Percentiles rank a stretch among this genome's conserved stretches.
These are phyloP conservation scores for Drosophila hamatofila DNA, from an alignment of 2,888 invertebrate species.

Conservation along the genomic window DNA sequence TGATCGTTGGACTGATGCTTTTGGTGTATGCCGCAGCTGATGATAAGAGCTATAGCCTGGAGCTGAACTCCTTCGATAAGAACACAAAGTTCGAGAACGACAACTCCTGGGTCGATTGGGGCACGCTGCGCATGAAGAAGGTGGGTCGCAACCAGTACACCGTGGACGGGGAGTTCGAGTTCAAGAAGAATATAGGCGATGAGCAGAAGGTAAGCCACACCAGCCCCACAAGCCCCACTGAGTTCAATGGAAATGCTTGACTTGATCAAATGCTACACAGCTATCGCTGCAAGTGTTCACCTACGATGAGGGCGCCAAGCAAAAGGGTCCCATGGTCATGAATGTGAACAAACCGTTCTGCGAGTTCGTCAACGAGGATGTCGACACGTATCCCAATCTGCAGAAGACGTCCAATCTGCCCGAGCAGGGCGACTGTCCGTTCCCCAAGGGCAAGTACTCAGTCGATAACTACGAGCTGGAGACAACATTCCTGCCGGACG, in stretches of 20 bases:
- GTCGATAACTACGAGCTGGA: conserved; percentile 70
- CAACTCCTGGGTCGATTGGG: conserved; percentile 74
- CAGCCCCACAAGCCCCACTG: not conserved
- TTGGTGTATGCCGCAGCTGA: conserved; percentile 24
- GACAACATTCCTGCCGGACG: conserved; percentile 66
- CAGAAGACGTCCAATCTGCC: conserved; percentile 69
- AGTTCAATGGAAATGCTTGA: not conserved
- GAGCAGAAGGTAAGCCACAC: conserved; percentile 61
- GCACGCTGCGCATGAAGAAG: conserved; percentile 72
- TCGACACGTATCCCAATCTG: conserved; percentile 68
- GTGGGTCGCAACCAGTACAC: conserved; percentile 68
- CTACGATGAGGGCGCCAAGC: conserved; percentile 52
- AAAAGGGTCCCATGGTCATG: conserved; percentile 61
- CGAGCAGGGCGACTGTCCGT: conserved; percentile 65
- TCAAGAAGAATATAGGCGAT: conserved; percentile 71
- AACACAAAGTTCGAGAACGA: conserved; percentile 57
- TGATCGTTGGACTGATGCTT: conserved; percentile 36
- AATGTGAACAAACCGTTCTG: conserved; percentile 68
- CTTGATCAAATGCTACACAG: conserved; percentile 31
- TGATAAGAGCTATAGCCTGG: conserved; percentile 68
- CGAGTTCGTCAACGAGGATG: conserved; percentile 66
- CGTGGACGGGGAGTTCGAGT: conserved; percentile 63
- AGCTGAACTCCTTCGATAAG: conserved; percentile 71
- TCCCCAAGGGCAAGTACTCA: conserved; percentile 71
- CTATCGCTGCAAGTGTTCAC: conserved; percentile 60